Evolutionary conservation across 2,888 invertebrate genomes (phyloP).

Genomic region (Trichacis sp.): DNA sequence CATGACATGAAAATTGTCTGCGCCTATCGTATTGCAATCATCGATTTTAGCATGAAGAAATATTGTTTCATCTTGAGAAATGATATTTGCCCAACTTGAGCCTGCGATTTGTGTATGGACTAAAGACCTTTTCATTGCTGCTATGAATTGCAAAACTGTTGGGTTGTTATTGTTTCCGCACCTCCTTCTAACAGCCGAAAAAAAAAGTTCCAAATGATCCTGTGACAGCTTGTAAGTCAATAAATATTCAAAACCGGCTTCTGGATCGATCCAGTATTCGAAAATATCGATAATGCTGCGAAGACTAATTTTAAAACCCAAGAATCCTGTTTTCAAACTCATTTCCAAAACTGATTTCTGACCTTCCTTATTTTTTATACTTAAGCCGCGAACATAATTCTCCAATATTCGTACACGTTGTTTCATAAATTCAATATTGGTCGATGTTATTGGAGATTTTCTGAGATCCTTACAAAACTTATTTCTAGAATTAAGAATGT

Average conservation of each 20-base stretch:
- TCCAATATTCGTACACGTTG: slow-evolving; percentile 12
- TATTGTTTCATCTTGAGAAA: slow-evolving; percentile 25
- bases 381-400: slow-evolving; percentile 29
- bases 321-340: slow-evolving; percentile 40
- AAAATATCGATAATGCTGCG: slow-evolving; percentile 29
- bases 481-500: slow-evolving; percentile 47
- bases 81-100: slow-evolving; percentile 27
- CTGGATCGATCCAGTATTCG: slow-evolving; percentile 14
- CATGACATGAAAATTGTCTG: too few species aligned
- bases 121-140: slow-evolving; percentile 35
- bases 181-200: slow-evolving; percentile 32
- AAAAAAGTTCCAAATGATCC: slow-evolving; percentile 40
- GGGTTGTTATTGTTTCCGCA: slow-evolving; percentile 44
- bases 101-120: slow-evolving; percentile 31
- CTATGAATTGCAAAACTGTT: slow-evolving; percentile 29
- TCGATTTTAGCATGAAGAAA: slow-evolving; percentile 13
- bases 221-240: slow-evolving; percentile 40
- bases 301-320: slow-evolving; percentile 38
- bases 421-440: slow-evolving; percentile 18
- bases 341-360: slow-evolving; percentile 17
- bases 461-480: slow-evolving; percentile 25
- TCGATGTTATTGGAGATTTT: slow-evolving; percentile 17
- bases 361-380: neutral
- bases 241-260: slow-evolving; percentile 16
- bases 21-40: too few species aligned